Base-by-base conservation (phyloP, 1,140 invertebrate species). In the Coelopa frigida region DNA sequence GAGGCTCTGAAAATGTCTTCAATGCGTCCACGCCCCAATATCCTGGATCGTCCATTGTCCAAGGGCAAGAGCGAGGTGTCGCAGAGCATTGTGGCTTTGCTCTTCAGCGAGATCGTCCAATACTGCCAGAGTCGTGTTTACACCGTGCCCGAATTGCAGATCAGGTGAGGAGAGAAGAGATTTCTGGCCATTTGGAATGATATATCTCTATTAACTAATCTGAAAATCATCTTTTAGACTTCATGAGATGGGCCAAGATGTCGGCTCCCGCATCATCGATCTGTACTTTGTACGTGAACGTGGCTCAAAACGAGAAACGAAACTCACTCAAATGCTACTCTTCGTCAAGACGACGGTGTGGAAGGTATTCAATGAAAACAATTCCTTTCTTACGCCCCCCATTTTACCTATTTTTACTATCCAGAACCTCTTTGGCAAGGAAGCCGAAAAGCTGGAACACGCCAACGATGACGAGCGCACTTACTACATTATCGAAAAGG, bases 401-500 rank as follows among this genome's bases (percentile, higher is more conserved):
- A n/a, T n/a, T n/a, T n/a, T n/a, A n/a, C 22, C 49, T 51, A 51
- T 56, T 73, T 79, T 26, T 65, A 88, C 83, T n/a, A n/a, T n/a
- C n/a, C n/a, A n/a, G n/a, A 87, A 85, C 46, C 73, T 99, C 2
- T 99, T 98, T 79, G 93, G 93, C 10, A 90, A 90, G 65, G 96
- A 99, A 77, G 95, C 95, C 41, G 96, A 99, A 65, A 98, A 98
- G 70, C 71, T 99, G 45, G 96, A 99, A 70, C 89, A 97, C 73
- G 93, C 94, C 8, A 98, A 97, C 75, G 95, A 98, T 73, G 94
- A 99, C 75, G 93, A 97, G 60, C 79, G 85, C 50, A 96, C 89
- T 17, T 98, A 98, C 74, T 98, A 98, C 62, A 89, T 99, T 12
- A 99, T 99, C 61, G 96, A 99, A 72, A 95, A 95, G 67, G 95